Evolutionary conservation across 2,113 vertebrate species (phyloP), one percentile per base, ranked within the genome.

Genomic region (Platysteira castanea): DNA sequence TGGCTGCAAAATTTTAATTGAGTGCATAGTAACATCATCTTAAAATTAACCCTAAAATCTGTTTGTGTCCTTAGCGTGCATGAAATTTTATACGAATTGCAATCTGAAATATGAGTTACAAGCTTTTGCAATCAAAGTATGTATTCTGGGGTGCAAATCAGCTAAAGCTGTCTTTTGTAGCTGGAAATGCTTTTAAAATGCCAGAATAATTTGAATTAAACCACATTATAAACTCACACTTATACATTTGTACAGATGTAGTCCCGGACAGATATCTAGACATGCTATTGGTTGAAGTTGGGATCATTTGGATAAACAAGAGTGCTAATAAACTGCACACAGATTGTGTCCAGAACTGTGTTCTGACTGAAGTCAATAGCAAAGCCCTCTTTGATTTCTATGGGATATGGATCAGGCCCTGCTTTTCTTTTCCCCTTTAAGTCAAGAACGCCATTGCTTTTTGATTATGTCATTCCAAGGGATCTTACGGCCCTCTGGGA

Each of bases 381-480:
- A 90, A 91, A 94, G 80, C 57, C 57, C 57, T 89, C 90, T 94
- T 94, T 95, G 83, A 96, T 94, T 97, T 96, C 12, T 3, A 68
- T 54, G 46, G 65, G 53, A 89, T 88, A 75, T 3, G 60, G 56
- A 96, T 96, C 76, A 53, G 60, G 10, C 53, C 73, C 44, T 90
- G 68, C 23, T n/a, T 74, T 69, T 76, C 47, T 52, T 37, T 64
- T 56, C 39, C 17, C n/a, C 73, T 93, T 56, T 70, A 87, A 84
- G 67, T 93, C 65, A 78, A 89, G 84, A 92, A 81, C 57, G 15
- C 80, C 89, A 92, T 84, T 95, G 30, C 74, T 95, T 97, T 97
- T 94, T 97, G 81, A 96, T 95, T 96, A 87, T 79, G 80, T 93
- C 80, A 6, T 97, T 97, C 95, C 71, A 95, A 96, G 84, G 95